Evolutionary conservation across 2,888 invertebrate species (phyloP).

Genomic region (Ophraella communa): DNA sequence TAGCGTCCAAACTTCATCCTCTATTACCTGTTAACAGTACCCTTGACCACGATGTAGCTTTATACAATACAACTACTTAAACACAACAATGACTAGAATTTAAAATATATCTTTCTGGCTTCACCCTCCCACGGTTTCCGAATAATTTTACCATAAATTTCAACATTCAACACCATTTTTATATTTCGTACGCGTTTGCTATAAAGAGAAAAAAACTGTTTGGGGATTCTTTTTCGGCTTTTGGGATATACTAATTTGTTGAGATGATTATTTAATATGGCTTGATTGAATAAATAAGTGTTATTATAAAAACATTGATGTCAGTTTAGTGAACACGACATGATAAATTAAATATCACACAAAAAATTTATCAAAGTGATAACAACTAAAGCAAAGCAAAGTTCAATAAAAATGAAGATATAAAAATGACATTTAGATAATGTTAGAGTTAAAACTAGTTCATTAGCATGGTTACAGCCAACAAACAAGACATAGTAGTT

Average conservation of each 20-base stretch:
- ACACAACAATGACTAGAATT: conserved; percentile 50
- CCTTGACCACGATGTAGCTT: conserved; percentile 40
- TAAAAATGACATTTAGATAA: too few relatives aligned
- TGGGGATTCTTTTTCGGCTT: conserved; percentile 36
- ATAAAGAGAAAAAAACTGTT: conserved; percentile 48
- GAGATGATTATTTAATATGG: conserved; percentile 30
- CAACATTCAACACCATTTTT: conserved; percentile 46
- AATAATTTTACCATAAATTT: conserved; percentile 53
- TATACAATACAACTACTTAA: conserved; percentile 45
- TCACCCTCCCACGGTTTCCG: conserved; percentile 40
- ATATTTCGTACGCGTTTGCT: conserved; percentile 42
- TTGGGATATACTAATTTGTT: conserved; percentile 18
- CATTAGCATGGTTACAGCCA: too few relatives aligned
- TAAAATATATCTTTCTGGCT: conserved; percentile 50
- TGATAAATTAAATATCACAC: too few relatives aligned
- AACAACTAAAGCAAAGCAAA: too few relatives aligned
- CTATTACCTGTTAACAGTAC: conserved; percentile 44
- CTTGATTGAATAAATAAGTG: neutral
- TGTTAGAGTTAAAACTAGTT: too few relatives aligned
- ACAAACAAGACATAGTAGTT: too few relatives aligned
- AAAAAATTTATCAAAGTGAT: too few relatives aligned
- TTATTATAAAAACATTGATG: neutral
- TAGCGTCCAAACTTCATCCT: conserved; percentile 15
- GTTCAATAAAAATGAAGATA: too few relatives aligned
- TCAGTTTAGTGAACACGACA: neutral